phyloP scores from a whole-genome alignment of 2,888 invertebrate genomes.

The Latrodectus elegans region DNA sequence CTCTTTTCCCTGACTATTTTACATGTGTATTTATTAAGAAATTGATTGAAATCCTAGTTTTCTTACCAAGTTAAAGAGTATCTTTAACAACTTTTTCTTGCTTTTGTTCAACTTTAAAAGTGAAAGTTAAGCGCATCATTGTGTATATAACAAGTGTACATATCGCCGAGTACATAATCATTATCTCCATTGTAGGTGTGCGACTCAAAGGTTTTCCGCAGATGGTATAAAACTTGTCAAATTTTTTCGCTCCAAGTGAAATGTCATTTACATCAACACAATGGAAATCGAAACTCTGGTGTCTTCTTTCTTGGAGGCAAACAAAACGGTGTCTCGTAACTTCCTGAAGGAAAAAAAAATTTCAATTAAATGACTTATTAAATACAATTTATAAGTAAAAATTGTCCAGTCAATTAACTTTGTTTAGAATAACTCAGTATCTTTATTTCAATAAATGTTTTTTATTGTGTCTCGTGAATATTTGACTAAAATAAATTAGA shows the following conservation, averaged over 20 bases:
- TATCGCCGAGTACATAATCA: constrained; percentile 17
- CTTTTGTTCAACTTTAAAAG: constrained; percentile 15
- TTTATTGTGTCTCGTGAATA: background rate
- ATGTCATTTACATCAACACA: constrained; percentile 12
- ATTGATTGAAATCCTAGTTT: too few relatives aligned
- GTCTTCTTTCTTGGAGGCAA: constrained; percentile 32
- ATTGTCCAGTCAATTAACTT: too few relatives aligned
- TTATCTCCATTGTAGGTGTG: background rate
- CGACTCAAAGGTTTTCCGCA: constrained; percentile 42
- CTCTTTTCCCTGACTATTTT: too few relatives aligned
- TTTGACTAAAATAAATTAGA: background rate
- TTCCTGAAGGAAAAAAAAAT: constrained; percentile 12
- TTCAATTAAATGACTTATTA: too few relatives aligned
- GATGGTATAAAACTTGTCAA: constrained; percentile 30
- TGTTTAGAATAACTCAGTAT: too few relatives aligned
- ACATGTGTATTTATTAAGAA: too few relatives aligned
- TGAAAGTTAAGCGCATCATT: constrained; percentile 26
- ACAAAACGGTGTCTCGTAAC: constrained; percentile 33
- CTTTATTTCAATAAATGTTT: background rate
- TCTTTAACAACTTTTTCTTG: background rate
- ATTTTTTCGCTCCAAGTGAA: constrained; percentile 4
- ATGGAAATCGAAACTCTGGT: constrained; percentile 43
- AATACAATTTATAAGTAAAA: too few relatives aligned
- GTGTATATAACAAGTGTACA: constrained; percentile 11
- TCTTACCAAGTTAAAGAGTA: too few relatives aligned